A percentile compares a stretch with the other conserved stretches of the same genome.
Evolutionary conservation across 1,140 invertebrate genomes (phyloP).

Genomic region (Charaxes varanes): DNA sequence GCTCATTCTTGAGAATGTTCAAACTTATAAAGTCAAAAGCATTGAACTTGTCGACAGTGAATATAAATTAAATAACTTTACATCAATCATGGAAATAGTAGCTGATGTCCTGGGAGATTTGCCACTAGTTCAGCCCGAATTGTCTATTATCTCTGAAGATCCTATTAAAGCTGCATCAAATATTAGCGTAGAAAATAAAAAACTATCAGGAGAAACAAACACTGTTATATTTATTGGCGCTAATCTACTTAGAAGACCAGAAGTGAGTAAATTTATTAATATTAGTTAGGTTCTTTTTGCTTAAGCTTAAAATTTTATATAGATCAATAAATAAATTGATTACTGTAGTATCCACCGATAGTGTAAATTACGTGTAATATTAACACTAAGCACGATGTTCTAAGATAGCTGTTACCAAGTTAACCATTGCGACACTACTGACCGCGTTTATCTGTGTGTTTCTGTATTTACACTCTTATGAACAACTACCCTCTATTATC

Average conservation of each 20-base stretch:
- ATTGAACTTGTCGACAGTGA: conserved; percentile 79
- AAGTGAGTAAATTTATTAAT: conserved; percentile 41
- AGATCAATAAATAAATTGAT: too few species aligned
- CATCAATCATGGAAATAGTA: conserved; percentile 73
- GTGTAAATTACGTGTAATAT: too few species aligned
- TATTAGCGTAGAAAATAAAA: conserved; percentile 77
- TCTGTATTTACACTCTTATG: too few species aligned
- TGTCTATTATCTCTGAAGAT: conserved; percentile 58
- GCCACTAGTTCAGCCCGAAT: conserved; percentile 77
- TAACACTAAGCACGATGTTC: too few species aligned
- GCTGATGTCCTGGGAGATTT: conserved; percentile 75
- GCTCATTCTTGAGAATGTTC: conserved; percentile 85
- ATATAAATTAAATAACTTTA: conserved; percentile 56
- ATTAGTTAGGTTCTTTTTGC: too few species aligned
- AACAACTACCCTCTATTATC: too few species aligned
- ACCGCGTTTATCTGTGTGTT: too few species aligned
- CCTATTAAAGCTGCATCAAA: conserved; percentile 62
- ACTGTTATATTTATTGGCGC: conserved; percentile 74
- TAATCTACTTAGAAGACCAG: conserved; percentile 52
- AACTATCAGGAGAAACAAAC: conserved; percentile 74
- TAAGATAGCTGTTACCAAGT: too few species aligned
- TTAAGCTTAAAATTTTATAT: too few species aligned
- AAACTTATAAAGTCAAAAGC: conserved; percentile 80
- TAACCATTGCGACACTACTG: too few species aligned
- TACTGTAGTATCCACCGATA: too few species aligned